phyloP scores from a whole-genome alignment of 2,888 invertebrate species.

The Limnephilus lunatus region DNA sequence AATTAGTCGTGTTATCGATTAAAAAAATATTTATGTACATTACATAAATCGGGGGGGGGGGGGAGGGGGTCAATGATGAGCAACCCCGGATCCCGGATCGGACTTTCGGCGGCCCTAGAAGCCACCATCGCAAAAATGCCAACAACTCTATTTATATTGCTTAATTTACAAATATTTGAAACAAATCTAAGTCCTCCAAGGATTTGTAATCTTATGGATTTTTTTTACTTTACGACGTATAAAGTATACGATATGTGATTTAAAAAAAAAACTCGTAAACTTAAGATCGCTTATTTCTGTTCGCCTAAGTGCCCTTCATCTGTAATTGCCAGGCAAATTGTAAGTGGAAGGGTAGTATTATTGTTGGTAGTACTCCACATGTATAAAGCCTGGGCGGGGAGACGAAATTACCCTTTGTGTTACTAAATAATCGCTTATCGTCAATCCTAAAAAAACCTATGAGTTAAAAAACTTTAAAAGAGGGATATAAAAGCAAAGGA shows the following conservation, averaged over 20 bases:
- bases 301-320: neutral
- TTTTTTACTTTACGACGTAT: neutral
- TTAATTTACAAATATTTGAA: too few species aligned
- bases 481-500: neutral
- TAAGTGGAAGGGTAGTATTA: neutral
- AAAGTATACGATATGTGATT: neutral
- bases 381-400: neutral
- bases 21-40: too few species aligned
- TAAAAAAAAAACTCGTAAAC: neutral
- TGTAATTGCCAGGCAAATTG: neutral
- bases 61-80: too few species aligned
- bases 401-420: constrained; percentile 23
- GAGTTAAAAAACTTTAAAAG: neutral
- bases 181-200: neutral
- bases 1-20: too few species aligned
- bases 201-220: neutral
- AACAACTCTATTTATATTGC: too few species aligned
- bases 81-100: too few species aligned
- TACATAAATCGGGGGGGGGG: too few species aligned
- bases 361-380: neutral
- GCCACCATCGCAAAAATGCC: too few species aligned
- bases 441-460: neutral
- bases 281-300: neutral
- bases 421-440: constrained; percentile 37
- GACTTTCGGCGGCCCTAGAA: too few species aligned